Evolutionary conservation across 92 coral and sea anemone species (phyloP), one percentile per base, ranked within the genome.

Genomic region (Zoanthus solanderi): DNA sequence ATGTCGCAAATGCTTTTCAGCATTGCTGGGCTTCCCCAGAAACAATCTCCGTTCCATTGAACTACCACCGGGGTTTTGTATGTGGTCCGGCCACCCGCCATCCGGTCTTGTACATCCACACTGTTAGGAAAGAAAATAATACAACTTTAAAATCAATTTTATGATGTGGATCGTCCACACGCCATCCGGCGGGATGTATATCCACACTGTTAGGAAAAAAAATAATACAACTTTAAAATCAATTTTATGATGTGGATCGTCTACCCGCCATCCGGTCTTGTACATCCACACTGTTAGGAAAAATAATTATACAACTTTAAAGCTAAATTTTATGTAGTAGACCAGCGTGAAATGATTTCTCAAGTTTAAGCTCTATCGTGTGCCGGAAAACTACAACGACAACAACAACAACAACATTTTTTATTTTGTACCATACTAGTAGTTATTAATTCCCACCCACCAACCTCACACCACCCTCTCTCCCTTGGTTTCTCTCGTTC

Each of bases 191-290:
- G 95, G 23, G 23, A 56, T 96, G 96, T 34, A 88, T 96, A 69
- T 96, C 98, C 31, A 56, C 57, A 16, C 69, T 53, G 14, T 76
- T 77, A 15, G 68, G 17, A 76, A 54, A 54, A 2, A 66, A 13
- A 85, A 44, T 45, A 66, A 31, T 0, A 2, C 34, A 72, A 32
- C 9, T 34, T 30, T 7, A 17, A 69, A 69, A 47, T n/a, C 15
- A 46, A 14, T 47, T 46, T 15, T 48, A 9, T 46, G 12, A 96
- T 8, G 93, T 93, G 48, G 83, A 88, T 23, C 89, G 84, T 0
- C 98, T 98, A 16, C 98, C 98, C 5, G 91, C 96, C 61, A 85
- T 88, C 44, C 91, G 94, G 65, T 96, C 95, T 57, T 94, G 95
- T 34, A 88, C 98, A 69, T 96, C 98, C 31, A 56, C 57, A 16